Percentiles rank a stretch among this genome's conserved stretches.
Evolutionary conservation across 2,113 vertebrate species (phyloP).

Genomic region (Gymnorhina tibicen): DNA sequence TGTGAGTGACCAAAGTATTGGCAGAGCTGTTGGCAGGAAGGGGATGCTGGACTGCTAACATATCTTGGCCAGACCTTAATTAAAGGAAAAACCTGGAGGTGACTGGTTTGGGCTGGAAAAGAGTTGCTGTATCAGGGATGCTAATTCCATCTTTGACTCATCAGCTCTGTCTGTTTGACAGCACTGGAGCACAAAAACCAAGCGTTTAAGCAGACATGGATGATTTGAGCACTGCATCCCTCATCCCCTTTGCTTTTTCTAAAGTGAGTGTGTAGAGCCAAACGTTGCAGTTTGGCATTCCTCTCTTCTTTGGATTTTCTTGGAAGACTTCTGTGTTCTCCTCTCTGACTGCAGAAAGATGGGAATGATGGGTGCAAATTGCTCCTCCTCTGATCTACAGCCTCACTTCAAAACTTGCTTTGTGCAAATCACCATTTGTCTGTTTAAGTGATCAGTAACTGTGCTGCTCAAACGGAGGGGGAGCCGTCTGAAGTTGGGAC

Average conservation of each 20-base stretch:
- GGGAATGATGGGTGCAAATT: background rate
- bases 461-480: background rate
- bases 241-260: background rate
- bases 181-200: background rate
- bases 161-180: background rate
- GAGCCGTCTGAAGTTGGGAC: background rate
- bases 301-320: background rate
- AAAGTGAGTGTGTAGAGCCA: background rate
- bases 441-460: background rate
- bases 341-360: background rate
- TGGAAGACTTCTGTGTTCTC: background rate
- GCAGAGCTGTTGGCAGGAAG: background rate
- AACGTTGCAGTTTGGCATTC: background rate
- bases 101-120: background rate
- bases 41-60: background rate
- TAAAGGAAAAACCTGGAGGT: background rate
- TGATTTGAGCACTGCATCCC: background rate
- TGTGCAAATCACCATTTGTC: background rate
- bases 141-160: background rate
- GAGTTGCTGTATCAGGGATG: background rate
- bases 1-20: background rate
- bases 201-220: background rate
- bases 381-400: background rate
- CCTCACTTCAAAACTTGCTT: background rate
- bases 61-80: background rate